Base-by-base conservation (phyloP, 2,888 invertebrate genomes). In the Didymodactylos carnosus region DNA sequence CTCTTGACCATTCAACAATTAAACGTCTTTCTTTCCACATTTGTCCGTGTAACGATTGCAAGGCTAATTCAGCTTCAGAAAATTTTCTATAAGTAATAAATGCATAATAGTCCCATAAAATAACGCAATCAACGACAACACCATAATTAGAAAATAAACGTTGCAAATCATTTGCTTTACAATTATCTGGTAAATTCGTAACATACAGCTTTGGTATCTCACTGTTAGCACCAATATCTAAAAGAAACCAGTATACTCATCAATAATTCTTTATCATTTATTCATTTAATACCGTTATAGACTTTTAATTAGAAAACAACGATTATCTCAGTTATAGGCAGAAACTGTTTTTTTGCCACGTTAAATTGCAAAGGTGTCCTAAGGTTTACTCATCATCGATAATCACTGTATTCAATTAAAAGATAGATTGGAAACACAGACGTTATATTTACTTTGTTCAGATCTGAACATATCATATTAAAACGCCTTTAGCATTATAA, bases 31-130 rank as follows among this genome's bases (percentile, higher is more conserved):
- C 73, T 19, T 73, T 73, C 39, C 69, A 73, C 27, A 69, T 25
- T 39, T 69, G 39, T 39, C 73, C 73, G n/a, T 73, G 73, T 35
- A 73, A 35, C 40, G 46, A n/a, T 46, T 70, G 69, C 14, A 73
- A 39, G 19, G 73, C 73, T 25, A 46, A 39, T 70, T 73, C 70
- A 11, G 73, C 73, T 70, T 73, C 73, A 14, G 16, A n/a, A 70
- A 73, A 73, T 23, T 69, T 39, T 14, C 49, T 39, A 51, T 70
- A 73, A 39, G 69, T 69, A 62, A 73, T 46, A 40, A 73, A 73
- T 69, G 73, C 73, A 27, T 73, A 73, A 29, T 73, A 70, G 70
- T 73, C 70, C 73, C 73, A 73, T 70, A 73, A 49, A 19, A 73
- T 73, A n/a, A 73, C 73, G 70, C 73, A 73, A 35, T 73, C 73